phyloP scores from a whole-genome alignment of 2,797 vertebrate genomes.

The Mormyrus hasselquistii region DNA sequence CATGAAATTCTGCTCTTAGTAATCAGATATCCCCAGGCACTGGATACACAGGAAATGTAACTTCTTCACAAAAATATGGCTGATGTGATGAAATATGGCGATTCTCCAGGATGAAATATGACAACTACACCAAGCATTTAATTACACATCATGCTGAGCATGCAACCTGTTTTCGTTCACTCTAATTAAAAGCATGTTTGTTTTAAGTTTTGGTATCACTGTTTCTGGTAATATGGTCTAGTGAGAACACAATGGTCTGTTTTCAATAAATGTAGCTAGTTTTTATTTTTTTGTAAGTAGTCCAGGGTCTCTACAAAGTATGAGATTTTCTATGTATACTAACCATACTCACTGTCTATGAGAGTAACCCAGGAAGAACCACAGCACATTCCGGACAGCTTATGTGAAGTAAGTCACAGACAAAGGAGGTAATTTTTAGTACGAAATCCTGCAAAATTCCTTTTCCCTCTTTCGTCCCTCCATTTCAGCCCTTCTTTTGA shows the following conservation, averaged over 20 bases:
- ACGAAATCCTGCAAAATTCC: neutral
- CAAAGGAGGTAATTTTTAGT: neutral
- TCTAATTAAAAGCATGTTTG: neutral
- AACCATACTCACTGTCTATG: neutral
- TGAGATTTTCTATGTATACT: neutral
- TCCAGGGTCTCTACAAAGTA: neutral
- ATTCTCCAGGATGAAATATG: neutral
- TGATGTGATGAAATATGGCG: neutral
- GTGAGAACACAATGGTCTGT: neutral
- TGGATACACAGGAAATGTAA: neutral
- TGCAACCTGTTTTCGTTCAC: too few relatives aligned
- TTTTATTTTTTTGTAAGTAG: neutral
- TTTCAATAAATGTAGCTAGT: neutral
- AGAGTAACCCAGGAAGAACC: neutral
- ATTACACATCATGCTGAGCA: neutral
- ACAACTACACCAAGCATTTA: neutral
- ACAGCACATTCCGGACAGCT: neutral
- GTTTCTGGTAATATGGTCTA: neutral
- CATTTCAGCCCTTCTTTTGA: neutral
- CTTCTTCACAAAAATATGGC: neutral
- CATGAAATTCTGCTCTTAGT: neutral
- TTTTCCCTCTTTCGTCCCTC: neutral
- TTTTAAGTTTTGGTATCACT: neutral
- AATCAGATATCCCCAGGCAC: neutral
- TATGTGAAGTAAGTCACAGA: neutral